Base-by-base conservation (phyloP, 1,140 invertebrate genomes). In the Stenopsyche tienmushanensis region DNA sequence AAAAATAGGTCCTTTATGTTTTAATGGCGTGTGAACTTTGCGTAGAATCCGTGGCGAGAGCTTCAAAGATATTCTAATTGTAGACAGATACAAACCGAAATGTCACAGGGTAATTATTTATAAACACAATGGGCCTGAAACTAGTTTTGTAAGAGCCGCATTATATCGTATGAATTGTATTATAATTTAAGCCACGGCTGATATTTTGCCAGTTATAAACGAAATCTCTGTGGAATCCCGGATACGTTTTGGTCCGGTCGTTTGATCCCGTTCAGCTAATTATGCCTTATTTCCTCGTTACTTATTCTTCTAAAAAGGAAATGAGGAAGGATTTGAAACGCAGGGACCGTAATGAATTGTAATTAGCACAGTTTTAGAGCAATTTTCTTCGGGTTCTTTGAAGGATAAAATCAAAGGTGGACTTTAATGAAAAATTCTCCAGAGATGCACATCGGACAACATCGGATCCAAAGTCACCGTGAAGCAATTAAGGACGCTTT, bases 31-130 rank as follows among this genome's bases (percentile, higher is more conserved):
- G 65, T 44, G 52, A 66, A 62, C 29, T 54, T 45, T 62, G n/a
- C n/a, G n/a, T n/a, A n/a, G n/a, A n/a, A n/a, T n/a, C 47, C 45
- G 41, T 60, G 42, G 53, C 21, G 25, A 41, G n/a, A n/a, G n/a
- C 49, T 34, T 64, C 60, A 47, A 64, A 58, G 62, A 45, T 42
- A 41, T 41, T 70, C 68, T 66, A 66, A 66, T 70, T 66, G 68
- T 57, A 49, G 62, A 70, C n/a, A n/a, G n/a, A n/a, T n/a, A n/a
- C 54, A 20, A 60, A 57, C 47, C 63, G 57, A 65, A 70, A 70
- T 70, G 60, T 70, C 64, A 62, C 53, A 41, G 18, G 21, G n/a
- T 23, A 53, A 26, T 42, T 64, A 63, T 55, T 57, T 62, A 62
- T 66, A 50, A 50, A 50, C 47, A 34, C 29, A 34, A 34, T 34